Percentiles rank a stretch among this genome's conserved stretches.
These are phyloP conservation scores for Campoletis raptor DNA, from an alignment of 2,888 invertebrate species.

Conservation along the genomic window DNA sequence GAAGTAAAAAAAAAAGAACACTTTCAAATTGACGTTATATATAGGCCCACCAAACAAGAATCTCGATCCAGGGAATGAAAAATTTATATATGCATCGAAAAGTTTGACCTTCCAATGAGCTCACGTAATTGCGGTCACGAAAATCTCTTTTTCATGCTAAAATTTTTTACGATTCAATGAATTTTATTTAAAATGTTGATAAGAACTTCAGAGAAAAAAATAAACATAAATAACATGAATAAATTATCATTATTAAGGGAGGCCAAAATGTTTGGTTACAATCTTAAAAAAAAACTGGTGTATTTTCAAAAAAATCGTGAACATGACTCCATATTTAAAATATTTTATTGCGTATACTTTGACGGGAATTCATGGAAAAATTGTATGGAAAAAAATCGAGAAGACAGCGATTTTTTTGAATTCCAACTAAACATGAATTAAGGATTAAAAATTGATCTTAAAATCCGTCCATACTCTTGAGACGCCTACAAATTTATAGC, in stretches of 20 bases:
- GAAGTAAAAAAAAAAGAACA: constrained; percentile 29
- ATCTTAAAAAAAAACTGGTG: too few species aligned
- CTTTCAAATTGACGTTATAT: constrained; percentile 42
- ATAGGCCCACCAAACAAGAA: constrained; percentile 33
- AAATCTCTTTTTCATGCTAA: background rate
- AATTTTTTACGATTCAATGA: background rate
- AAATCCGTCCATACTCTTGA: background rate
- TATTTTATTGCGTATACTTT: too few species aligned
- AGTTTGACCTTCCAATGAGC: constrained; percentile 42
- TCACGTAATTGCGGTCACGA: constrained; percentile 44
- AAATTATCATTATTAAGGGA: background rate
- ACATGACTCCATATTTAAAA: too few species aligned
- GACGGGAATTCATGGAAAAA: too few species aligned
- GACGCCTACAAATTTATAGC: background rate
- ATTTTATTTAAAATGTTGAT: background rate
- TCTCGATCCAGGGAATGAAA: constrained; percentile 14
- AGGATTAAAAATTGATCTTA: background rate
- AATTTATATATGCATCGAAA: constrained; percentile 42
- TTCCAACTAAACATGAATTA: too few species aligned
- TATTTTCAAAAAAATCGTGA: too few species aligned
- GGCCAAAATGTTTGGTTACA: too few species aligned
- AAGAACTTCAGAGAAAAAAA: background rate
- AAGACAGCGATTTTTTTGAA: too few species aligned
- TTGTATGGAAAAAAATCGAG: too few species aligned
- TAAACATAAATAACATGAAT: background rate